Conservation (phyloP, 1,140 invertebrate species). For the Theocolax elegans region DNA sequence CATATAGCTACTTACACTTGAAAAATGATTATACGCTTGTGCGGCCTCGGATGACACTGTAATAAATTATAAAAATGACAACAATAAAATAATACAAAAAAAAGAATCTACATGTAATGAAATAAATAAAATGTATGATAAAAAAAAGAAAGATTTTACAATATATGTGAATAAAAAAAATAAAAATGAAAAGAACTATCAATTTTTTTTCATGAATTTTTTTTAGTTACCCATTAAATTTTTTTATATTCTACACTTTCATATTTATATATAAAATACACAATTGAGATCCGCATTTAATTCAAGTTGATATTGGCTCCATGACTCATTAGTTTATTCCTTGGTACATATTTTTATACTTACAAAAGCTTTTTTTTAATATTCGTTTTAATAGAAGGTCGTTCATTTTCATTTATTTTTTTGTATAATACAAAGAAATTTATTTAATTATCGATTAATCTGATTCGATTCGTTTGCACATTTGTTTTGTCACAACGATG, state of each 20-base stretch:
- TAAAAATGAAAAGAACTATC: constrained; percentile 62
- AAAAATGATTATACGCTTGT: no score
- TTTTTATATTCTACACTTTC: constrained; percentile 50
- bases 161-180: constrained; percentile 64
- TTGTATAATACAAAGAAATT: constrained; percentile 44
- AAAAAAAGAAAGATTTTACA: no score
- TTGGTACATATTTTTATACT: constrained; percentile 53
- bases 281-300: constrained; percentile 60
- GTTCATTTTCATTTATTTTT: constrained; percentile 41
- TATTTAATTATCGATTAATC: constrained; percentile 38
- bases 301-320: constrained; percentile 38
- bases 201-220: no score
- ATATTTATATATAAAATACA: constrained; percentile 67
- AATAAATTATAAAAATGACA: no score
- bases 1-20: no score
- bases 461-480: constrained; percentile 39
- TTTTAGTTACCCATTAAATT: constrained; percentile 37
- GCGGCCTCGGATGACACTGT: no score
- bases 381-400: constrained; percentile 37
- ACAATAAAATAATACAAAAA: no score
- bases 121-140: no score
- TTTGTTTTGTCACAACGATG: constrained; percentile 40
- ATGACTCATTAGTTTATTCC: constrained; percentile 51
- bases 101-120: no score
- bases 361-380: constrained; percentile 41